Evolutionary conservation across 2,797 vertebrate genomes (phyloP).

Genomic region (Gallinago solitaria): DNA sequence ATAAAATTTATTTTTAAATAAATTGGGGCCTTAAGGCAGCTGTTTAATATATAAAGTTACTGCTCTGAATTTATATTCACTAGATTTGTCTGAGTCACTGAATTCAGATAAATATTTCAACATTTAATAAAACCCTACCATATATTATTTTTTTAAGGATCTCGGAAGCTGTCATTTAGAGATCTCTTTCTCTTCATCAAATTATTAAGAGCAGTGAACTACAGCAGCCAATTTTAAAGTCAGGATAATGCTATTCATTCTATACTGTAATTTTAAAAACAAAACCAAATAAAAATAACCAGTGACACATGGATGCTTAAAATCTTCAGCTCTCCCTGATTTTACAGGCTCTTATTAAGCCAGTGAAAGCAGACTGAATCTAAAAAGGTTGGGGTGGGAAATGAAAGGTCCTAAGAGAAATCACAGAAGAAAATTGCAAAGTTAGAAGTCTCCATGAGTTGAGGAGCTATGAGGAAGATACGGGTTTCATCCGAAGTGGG

Average conservation of each 20-base stretch:
- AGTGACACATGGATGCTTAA: background rate
- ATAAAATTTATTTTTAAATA: constrained; percentile 39
- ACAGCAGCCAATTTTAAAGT: background rate
- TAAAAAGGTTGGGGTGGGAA: background rate
- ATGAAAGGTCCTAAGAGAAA: background rate
- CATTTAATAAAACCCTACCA: constrained; percentile 11
- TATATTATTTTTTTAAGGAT: constrained; percentile 16
- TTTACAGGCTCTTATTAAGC: background rate
- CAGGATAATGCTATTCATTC: background rate
- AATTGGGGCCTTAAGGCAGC: constrained; percentile 29
- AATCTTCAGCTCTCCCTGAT: background rate
- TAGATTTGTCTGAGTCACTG: constrained; percentile 29
- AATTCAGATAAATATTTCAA: constrained; percentile 59
- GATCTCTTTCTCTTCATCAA: background rate
- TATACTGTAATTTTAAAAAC: background rate
- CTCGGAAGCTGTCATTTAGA: background rate
- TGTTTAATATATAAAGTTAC: constrained; percentile 43
- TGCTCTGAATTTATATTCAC: constrained; percentile 13
- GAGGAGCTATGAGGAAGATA: background rate
- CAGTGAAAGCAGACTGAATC: background rate
- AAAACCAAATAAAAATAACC: background rate
- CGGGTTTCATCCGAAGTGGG: background rate
- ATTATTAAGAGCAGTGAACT: constrained; percentile 11
- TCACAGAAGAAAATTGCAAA: background rate
- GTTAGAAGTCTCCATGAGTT: background rate